Conservation (phyloP, 2,113 vertebrate species). For the Regulus satrapa region DNA sequence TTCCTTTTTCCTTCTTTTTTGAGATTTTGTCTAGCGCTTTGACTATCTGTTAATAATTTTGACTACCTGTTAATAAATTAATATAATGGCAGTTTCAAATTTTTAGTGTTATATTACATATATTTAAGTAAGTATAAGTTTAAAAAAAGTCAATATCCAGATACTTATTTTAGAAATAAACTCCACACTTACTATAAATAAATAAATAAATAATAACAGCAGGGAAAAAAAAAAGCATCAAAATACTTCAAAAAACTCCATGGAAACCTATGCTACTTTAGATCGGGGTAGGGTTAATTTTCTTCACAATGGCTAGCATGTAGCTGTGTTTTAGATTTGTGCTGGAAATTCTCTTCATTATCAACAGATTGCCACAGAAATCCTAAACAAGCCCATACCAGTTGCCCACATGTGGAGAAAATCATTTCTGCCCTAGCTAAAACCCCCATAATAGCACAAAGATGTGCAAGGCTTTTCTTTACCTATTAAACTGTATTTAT, state of each 20-base stretch:
- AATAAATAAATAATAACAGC: not conserved
- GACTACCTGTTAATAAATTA: not conserved
- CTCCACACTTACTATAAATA: not conserved
- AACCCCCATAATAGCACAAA: not conserved
- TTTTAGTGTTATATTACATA: not conserved
- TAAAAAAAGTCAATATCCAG: fast-evolving
- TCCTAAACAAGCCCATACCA: not conserved
- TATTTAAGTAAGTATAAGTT: not conserved
- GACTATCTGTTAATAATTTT: too few species aligned
- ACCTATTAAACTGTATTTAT: not conserved
- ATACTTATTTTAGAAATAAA: not conserved
- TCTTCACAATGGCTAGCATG: fast-evolving
- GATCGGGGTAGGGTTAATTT: not conserved
- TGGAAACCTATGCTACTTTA: not conserved
- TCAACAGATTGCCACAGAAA: not conserved
- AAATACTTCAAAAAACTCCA: not conserved
- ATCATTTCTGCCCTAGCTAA: not conserved
- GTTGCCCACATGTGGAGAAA: not conserved
- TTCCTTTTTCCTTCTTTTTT: not conserved
- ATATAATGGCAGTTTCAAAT: not conserved
- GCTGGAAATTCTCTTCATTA: not conserved
- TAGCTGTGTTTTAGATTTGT: not conserved
- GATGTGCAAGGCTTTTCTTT: not conserved
- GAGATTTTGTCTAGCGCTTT: not conserved
- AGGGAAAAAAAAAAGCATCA: not conserved